Conservation (phyloP, 2,888 invertebrate genomes). For the Theretra japonica region DNA sequence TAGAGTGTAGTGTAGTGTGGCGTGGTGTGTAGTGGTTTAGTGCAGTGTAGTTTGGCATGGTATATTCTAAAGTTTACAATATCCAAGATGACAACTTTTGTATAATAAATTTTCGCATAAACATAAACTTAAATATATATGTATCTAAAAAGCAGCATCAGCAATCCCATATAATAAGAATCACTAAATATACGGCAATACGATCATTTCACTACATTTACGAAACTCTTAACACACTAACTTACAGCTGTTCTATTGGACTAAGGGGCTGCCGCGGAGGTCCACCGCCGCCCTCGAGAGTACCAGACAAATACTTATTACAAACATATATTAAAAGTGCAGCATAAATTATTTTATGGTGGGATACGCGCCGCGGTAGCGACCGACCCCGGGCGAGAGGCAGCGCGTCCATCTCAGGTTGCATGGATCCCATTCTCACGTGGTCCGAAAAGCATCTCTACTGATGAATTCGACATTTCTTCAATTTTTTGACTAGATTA, state of each 20-base stretch:
- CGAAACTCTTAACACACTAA: constrained; percentile 72
- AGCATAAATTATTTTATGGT: constrained; percentile 47
- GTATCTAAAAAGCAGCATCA: background rate
- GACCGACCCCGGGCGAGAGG: constrained; percentile 41
- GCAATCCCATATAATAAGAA: constrained; percentile 11
- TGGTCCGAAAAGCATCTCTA: constrained; percentile 11
- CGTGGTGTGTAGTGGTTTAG: no score
- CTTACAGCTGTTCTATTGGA: constrained; percentile 76
- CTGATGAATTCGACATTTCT: constrained; percentile 28
- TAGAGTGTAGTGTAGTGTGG: no score
- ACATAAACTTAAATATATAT: no score
- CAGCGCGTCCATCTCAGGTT: constrained; percentile 40
- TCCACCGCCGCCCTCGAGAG: constrained; percentile 52
- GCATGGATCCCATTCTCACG: constrained; percentile 7
- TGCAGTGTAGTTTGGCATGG: no score
- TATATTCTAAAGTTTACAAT: no score
- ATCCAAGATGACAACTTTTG: no score
- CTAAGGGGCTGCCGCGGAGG: constrained; percentile 58
- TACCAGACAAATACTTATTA: constrained; percentile 72
- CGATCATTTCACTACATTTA: constrained; percentile 75
- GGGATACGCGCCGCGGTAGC: constrained; percentile 17
- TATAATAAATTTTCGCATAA: background rate
- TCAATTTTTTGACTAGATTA: constrained; percentile 38
- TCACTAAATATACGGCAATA: constrained; percentile 63
- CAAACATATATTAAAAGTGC: constrained; percentile 61